A percentile compares a stretch with the other conserved stretches of the same genome.
Evolutionary conservation across 30 jellyfish, hydroid and myxozoan genomes (phyloP).

Genomic region (Aurelia aurita): DNA sequence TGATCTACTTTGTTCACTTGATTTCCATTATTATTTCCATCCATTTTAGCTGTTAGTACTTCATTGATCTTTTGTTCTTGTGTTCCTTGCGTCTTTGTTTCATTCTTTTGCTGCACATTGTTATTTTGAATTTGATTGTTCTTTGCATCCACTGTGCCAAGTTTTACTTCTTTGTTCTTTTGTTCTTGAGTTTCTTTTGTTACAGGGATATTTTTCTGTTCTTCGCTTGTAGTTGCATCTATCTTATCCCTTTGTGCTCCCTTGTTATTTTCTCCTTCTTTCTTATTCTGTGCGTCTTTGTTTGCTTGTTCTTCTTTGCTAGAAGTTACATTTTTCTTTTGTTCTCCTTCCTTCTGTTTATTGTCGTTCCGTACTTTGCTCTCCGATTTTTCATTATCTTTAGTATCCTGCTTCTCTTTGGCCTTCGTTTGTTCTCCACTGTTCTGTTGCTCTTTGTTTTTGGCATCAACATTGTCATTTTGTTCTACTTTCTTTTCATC

Average conservation of each 20-base stretch:
- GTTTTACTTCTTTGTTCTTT: no score
- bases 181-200: no score
- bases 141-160: no score
- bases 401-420: no score
- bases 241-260: background rate
- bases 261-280: slow-evolving; percentile 2
- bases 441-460: no score
- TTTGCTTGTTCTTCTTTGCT: slow-evolving; percentile 1
- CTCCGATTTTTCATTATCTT: background rate
- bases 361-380: background rate
- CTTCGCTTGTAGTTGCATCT: background rate
- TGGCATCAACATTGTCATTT: no score
- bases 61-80: background rate
- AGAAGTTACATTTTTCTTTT: background rate
- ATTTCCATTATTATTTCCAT: background rate
- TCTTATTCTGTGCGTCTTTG: background rate
- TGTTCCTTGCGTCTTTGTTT: no score
- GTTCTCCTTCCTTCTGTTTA: background rate
- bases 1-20: background rate
- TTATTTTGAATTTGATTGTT: no score
- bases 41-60: background rate
- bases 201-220: no score
- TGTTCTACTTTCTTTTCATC: no score
- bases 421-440: no score
- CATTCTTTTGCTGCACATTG: no score